Evolutionary conservation across 2,888 invertebrate genomes (phyloP), one percentile per base, ranked within the genome.

Genomic region (Ennomos fuscantarius): DNA sequence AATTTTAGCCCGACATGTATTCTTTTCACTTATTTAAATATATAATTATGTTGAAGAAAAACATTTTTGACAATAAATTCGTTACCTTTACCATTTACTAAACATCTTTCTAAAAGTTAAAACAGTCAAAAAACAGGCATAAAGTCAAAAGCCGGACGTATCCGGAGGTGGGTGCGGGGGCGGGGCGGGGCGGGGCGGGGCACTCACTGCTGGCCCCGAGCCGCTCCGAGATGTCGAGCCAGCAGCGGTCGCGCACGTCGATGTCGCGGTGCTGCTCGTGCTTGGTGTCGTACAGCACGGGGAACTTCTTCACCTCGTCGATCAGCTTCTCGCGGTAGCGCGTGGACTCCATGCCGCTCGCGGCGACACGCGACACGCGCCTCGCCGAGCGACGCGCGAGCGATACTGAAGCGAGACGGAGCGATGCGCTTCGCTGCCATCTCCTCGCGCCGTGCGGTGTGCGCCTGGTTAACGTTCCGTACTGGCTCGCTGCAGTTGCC

Each of bases 251-350:
- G 9, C 90, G 69, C 41, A 84, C 82, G 63, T 89, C 89, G 60
- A 86, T 85, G 65, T 91, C 91, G 15, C 88, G 76, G 60, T 92
- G 90, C 66, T 85, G 80, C 69, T 90, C 90, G 66, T 90, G 86
- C 37, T 81, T 69, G 45, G 90, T 90, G 79, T 92, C 87, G 76
- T 91, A 92, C 60, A 92, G 63, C 64, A 89, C 88, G 1, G 90
- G 91, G 59, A 82, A 86, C 62, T 82, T 84, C 73, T 84, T 86
- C 72, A 92, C 91, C 65, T 89, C 90, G 52, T 89, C 90, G 45
- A 92, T 92, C 8, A 92, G 72, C 45, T 73, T 73, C 65, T 91
- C 91, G 24, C 91, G 74, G 55, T 83, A 87, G 45, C 81, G 67
- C 36, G 73, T 60, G 40, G 73, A 70, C 49, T 76, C 79, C 82